Conservation (phyloP, 2,888 invertebrate species). For the Sphaerophoria taeniata region DNA sequence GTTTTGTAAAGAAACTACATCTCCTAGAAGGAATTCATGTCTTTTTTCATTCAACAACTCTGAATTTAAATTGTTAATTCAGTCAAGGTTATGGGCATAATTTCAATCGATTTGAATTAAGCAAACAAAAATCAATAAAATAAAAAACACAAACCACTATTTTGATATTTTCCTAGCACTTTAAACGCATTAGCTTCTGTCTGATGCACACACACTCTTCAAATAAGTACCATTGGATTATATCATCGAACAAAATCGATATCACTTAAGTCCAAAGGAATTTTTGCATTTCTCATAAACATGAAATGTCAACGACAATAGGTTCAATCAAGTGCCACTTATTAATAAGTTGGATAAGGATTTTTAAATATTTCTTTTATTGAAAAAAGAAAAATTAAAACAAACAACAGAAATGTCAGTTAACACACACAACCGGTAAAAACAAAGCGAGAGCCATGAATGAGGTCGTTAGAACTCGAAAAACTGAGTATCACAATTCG, state of each 20-base stretch:
- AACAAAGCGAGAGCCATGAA: constrained; percentile 36
- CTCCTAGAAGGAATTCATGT: too few relatives aligned
- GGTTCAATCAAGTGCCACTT: not conserved
- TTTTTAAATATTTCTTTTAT: constrained; percentile 32
- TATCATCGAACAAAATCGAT: constrained; percentile 27
- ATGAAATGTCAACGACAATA: not conserved
- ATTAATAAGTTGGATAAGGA: not conserved
- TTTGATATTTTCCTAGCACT: not conserved
- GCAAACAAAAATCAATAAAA: not conserved
- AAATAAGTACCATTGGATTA: not conserved
- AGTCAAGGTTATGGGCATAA: not conserved
- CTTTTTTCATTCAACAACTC: too few relatives aligned
- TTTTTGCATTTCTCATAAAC: not conserved
- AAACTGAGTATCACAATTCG: not conserved
- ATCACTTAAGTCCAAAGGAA: not conserved
- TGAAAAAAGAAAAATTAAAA: constrained; percentile 26
- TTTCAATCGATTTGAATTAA: not conserved
- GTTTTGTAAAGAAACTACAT: too few relatives aligned
- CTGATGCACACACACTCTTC: constrained; percentile 13
- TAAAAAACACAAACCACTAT: not conserved
- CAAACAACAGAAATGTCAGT: constrained; percentile 53
- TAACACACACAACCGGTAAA: constrained; percentile 31
- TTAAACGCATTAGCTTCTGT: not conserved
- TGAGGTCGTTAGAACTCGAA: constrained; percentile 1
- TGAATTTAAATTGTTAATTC: not conserved